These are phyloP conservation scores for Beroe forskalii DNA, from an alignment of 37 sponge, comb jelly and placozoan genomes.

Conservation along the genomic window DNA sequence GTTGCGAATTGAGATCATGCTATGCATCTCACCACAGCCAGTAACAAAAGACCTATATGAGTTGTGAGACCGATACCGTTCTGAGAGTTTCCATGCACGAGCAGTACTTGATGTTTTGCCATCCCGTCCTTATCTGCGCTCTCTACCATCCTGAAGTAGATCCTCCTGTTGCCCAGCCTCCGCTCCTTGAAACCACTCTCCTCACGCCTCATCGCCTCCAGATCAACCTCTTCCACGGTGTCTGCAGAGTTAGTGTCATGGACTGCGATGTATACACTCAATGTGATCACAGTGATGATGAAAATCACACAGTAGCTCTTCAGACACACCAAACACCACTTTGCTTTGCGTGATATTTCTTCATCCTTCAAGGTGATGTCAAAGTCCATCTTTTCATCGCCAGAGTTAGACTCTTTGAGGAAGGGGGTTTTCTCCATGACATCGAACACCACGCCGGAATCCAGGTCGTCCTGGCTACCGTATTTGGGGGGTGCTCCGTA, in stretches of 20 bases:
- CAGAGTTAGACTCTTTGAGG: background rate
- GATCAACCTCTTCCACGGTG: background rate
- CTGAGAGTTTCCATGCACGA: background rate
- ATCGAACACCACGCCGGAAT: background rate
- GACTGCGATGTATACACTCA: slow-evolving; percentile 20
- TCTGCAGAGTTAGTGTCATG: background rate
- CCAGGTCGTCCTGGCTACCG: background rate
- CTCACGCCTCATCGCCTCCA: background rate
- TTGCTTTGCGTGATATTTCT: background rate
- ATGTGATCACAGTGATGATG: background rate
- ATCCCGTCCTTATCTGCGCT: background rate
- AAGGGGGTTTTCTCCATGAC: background rate
- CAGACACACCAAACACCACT: slow-evolving; percentile 13
- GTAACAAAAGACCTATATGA: too few species aligned
- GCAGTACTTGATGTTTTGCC: slow-evolving; percentile 10
- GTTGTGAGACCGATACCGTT: background rate
- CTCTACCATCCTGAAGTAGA: background rate
- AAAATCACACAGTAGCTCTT: slow-evolving; percentile 48
- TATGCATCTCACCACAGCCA: too few species aligned
- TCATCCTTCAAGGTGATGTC: slow-evolving; percentile 28
- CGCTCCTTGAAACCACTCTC: background rate
- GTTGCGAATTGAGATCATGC: too few species aligned
- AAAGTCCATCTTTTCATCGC: background rate
- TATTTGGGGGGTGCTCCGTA: background rate
- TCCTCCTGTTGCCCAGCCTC: background rate